phyloP scores from a whole-genome alignment of 35 echinoderm and acorn worm species.

The Apostichopus parvimensis region DNA sequence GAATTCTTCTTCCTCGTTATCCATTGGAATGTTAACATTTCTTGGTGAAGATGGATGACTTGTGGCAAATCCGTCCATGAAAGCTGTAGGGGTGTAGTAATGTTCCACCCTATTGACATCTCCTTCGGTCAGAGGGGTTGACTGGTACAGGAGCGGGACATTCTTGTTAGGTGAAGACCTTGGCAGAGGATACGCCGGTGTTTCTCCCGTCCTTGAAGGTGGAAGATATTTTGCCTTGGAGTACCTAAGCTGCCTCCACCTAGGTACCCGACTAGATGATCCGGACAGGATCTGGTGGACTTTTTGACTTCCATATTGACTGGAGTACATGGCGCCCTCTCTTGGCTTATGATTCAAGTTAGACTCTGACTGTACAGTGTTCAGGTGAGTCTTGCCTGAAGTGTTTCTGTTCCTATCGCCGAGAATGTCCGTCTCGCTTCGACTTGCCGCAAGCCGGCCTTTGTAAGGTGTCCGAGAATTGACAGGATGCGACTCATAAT shows the following conservation, averaged over 20 bases:
- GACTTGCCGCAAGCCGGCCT: background rate
- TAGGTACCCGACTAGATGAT: constrained; percentile 3
- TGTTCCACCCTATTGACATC: background rate
- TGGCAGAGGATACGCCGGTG: background rate
- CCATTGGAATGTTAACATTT: background rate
- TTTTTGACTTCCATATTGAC: background rate
- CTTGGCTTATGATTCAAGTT: constrained; percentile 1
- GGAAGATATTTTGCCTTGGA: constrained; percentile 5
- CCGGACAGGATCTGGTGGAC: background rate
- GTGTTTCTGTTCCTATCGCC: background rate
- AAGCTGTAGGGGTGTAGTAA: background rate
- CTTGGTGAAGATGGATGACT: background rate
- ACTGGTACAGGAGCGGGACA: background rate
- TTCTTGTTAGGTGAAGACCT: background rate
- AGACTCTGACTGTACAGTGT: background rate
- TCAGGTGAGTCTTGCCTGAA: background rate
- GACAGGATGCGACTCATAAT: background rate
- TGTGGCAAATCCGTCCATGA: background rate
- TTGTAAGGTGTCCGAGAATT: background rate
- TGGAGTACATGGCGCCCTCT: background rate
- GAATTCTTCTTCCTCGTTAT: constrained; percentile 1
- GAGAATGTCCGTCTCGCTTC: background rate
- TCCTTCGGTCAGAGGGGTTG: background rate
- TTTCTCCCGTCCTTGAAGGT: background rate
- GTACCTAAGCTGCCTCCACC: constrained; percentile 41